Percentiles rank a stretch among this genome's conserved stretches.
phyloP scores from a whole-genome alignment of 1,140 invertebrate genomes.

The Caerostris darwini region DNA sequence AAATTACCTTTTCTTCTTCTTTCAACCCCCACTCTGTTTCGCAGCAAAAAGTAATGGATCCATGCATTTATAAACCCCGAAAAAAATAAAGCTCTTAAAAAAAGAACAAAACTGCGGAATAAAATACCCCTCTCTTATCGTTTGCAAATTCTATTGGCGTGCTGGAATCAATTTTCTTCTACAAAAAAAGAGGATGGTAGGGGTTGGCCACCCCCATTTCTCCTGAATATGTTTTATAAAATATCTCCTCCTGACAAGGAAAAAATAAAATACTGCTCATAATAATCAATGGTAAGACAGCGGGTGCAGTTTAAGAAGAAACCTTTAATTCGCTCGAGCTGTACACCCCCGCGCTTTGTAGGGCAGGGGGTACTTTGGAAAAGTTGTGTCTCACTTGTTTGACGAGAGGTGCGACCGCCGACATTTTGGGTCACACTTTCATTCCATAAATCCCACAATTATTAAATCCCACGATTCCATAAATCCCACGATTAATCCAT shows the following conservation, averaged over 20 bases:
- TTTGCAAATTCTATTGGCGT: slow-evolving; percentile 65
- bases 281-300: slow-evolving; percentile 64
- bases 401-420: neutral
- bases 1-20: slow-evolving; percentile 24
- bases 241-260: slow-evolving; percentile 17
- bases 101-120: slow-evolving; percentile 16
- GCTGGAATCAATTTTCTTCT: slow-evolving; percentile 11
- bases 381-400: neutral
- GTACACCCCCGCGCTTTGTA: neutral
- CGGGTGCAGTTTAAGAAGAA: neutral
- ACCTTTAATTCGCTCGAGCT: neutral
- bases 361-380: neutral
- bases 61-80: neutral
- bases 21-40: neutral
- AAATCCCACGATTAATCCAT: no score
- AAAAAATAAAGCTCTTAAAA: neutral
- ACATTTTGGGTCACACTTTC: neutral
- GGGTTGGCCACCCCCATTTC: neutral
- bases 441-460: no score
- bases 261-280: slow-evolving; percentile 52
- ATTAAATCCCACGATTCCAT: no score
- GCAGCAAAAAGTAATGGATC: slow-evolving; percentile 29
- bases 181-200: neutral
- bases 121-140: slow-evolving; percentile 50
- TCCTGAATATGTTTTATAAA: slow-evolving; percentile 59